Conservation (phyloP, 92 coral and sea anemone species). For the Zoanthus sociatus region DNA sequence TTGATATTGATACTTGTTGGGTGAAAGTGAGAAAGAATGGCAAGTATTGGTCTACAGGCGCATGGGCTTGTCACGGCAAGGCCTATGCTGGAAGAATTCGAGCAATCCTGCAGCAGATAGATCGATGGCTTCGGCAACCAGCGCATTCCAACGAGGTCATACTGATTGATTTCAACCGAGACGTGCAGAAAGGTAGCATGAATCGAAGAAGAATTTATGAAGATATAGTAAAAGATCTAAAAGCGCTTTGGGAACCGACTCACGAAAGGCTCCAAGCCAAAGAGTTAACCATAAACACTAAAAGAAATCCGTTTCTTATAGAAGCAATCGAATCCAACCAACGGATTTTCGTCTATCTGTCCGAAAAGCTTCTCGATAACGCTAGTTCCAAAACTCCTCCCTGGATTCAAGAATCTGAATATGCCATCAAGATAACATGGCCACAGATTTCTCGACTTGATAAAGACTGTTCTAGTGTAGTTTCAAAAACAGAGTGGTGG, state of each 20-base stretch:
- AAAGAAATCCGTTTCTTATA: constrained; percentile 54
- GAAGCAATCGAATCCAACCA: constrained; percentile 56
- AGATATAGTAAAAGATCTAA: constrained; percentile 42
- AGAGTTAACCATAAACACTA: constrained; percentile 45
- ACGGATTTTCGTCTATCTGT: constrained; percentile 66
- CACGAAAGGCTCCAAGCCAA: neutral
- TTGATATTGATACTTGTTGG: constrained; percentile 75
- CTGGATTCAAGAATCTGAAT: constrained; percentile 52
- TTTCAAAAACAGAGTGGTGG: constrained; percentile 38
- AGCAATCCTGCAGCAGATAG: constrained; percentile 61
- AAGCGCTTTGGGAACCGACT: constrained; percentile 62
- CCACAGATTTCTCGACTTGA: constrained; percentile 28
- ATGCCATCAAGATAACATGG: constrained; percentile 64
- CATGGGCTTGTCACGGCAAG: constrained; percentile 55
- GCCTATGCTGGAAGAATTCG: constrained; percentile 66
- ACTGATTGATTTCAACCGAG: constrained; percentile 64
- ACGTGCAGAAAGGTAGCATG: constrained; percentile 31
- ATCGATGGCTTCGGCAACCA: constrained; percentile 60
- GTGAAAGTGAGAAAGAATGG: constrained; percentile 15
- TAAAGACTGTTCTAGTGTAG: constrained; percentile 46
- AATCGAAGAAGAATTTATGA: constrained; percentile 43
- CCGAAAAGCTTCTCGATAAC: constrained; percentile 20
- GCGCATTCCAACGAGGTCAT: constrained; percentile 61
- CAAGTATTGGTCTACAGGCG: constrained; percentile 53
- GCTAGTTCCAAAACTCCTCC: neutral